These are phyloP conservation scores for Drosophila parthenogenetica DNA, from an alignment of 2,888 invertebrate genomes.

Conservation along the genomic window DNA sequence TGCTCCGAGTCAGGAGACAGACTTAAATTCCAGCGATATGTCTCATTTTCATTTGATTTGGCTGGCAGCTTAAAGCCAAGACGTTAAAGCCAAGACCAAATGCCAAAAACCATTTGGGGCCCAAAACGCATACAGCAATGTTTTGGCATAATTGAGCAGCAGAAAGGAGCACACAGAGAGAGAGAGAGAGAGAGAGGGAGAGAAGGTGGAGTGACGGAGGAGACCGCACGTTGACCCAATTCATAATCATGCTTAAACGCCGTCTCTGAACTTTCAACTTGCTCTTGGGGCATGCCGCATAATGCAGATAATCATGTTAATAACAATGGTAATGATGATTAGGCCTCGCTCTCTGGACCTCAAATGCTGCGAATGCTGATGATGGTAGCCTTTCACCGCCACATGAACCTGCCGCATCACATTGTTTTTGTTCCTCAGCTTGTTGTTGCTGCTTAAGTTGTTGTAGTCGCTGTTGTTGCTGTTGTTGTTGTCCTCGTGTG, in stretches of 20 bases:
- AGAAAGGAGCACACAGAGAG: constrained; percentile 16
- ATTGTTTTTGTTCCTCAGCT: constrained; percentile 10
- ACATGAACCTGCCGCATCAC: constrained; percentile 72
- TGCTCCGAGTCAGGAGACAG: constrained; percentile 33
- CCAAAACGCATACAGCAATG: constrained; percentile 54
- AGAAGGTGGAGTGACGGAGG: too few species aligned
- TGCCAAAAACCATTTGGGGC: constrained; percentile 59
- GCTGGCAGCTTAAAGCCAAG: constrained; percentile 57
- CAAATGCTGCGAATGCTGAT: constrained; percentile 57
- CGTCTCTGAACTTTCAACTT: constrained; percentile 78
- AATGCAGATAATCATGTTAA: constrained; percentile 80
- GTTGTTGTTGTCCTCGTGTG: constrained; percentile 65
- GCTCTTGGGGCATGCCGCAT: constrained; percentile 67
- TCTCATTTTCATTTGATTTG: constrained; percentile 81
- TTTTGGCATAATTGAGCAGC: constrained; percentile 74
- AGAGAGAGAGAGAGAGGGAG: background rate
- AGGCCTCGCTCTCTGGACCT: constrained; percentile 60
- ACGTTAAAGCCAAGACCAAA: constrained; percentile 41
- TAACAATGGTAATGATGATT: constrained; percentile 82
- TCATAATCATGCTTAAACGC: constrained; percentile 80
- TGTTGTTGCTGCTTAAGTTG: constrained; percentile 22
- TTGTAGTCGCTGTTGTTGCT: constrained; percentile 17
- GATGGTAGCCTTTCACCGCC: constrained; percentile 81
- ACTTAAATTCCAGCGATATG: constrained; percentile 79
- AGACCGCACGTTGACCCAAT: constrained; percentile 80